Base-by-base conservation (phyloP, 2,113 vertebrate genomes). In the Trogon melanurus region DNA sequence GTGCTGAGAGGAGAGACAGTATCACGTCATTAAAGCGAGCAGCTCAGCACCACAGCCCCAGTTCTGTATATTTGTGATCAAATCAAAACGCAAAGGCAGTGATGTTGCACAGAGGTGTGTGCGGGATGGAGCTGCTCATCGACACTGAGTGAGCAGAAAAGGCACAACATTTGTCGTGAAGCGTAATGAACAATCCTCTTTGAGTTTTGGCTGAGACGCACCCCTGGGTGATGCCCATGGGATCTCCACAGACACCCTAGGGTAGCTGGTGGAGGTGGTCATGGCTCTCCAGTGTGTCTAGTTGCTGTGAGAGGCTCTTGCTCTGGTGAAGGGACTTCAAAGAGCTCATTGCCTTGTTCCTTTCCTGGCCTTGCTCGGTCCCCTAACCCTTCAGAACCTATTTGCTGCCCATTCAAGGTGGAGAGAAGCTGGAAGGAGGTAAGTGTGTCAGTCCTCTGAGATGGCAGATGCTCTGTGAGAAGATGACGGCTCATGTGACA, bases 181-280 rank as follows among this genome's bases (percentile, higher is more conserved):
- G 32, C 16, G 19, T 17, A 27, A 54, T 16, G 41, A 74, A 7
- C n/a, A 9, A 11, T 50, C 36, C 90, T 44, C 20, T 82, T 62
- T 3, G 10, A 6, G 9, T 61, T 66, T 78, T 70, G 81, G 23
- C 32, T 70, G 60, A 21, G n/a, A 20, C 0, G 1, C 3, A 3
- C 7, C 6, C 38, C 41, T 11, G 20, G 25, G 22, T 3, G 3
- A n/a, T 56, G 50, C 34, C 32, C 0, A 0, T 13, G 16, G 26
- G 11, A 25, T 81, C 32, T 53, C 50, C 2, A 3, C 0, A 0
- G 32, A 10, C 16, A 16, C 20, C 19, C 56, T 44, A 17, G 13
- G 16, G 32, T 27, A 25, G 9, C 5, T 7, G 34, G 4, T 53
- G 60, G 67, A 53, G 64, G 50, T 54, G 69, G 15, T 26, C 10